Evolutionary conservation across 2,888 invertebrate species (phyloP), one percentile per base, ranked within the genome.

Genomic region (Clostera curtula): DNA sequence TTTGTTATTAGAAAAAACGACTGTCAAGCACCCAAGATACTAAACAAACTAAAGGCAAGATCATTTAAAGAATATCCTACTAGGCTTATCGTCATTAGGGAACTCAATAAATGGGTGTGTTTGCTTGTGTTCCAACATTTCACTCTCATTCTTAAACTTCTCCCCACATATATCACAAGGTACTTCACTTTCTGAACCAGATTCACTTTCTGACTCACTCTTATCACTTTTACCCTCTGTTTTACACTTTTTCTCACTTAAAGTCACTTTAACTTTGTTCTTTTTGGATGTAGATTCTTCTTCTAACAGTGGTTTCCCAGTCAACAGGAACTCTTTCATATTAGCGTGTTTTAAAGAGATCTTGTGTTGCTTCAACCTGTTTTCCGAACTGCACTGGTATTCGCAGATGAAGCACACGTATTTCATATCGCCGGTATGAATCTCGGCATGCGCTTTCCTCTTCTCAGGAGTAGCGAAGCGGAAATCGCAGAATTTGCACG

Each of bases 51-150:
- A 23, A 25, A 43, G 40, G 63, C 60, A 63, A 64, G 59, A 53
- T 55, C 56, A 79, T 49, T 85, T 85, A 57, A 83, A 85, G 42
- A 85, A 85, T 76, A 85, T 85, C 36, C 80, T 73, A 55, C 72
- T 77, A 1, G 82, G 80, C 11, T 63, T 77, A 47, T 82, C 82
- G 11, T 83, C 84, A 28, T 76, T 80, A 1, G 82, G 75, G 25
- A 85, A 79, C 37, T 79, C 80, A 24, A 85, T 82, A 34, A 84
- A 85, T 0, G 85, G 85, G 29, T 85, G 85, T 0, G 72, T 77
- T 24, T 69, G 63, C 53, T 84, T 80, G 30, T 85, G 85, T 41
- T 69, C 67, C 18, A 68, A 43, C 84, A 84, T 84, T 15, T 52
- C 51, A 25, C 43, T 46, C 33, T 76, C 72, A 34, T 55, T 66